These are phyloP conservation scores for Pipa parva DNA, from an alignment of 2,113 vertebrate species.

Conservation along the genomic window DNA sequence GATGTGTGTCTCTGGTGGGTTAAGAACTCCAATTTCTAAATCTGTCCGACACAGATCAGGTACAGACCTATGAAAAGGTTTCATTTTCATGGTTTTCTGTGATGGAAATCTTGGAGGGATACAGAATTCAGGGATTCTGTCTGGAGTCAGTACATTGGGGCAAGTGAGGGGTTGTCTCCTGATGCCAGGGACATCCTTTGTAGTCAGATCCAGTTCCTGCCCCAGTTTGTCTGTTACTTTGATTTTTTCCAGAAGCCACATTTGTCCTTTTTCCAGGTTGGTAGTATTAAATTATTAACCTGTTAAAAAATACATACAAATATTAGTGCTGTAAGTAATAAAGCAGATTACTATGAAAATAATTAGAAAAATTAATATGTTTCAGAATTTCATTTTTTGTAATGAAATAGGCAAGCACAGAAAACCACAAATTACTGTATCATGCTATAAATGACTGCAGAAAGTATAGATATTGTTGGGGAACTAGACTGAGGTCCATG, in stretches of 20 bases:
- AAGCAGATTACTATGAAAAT: no score
- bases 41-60: constrained; percentile 29
- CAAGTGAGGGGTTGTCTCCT: constrained; percentile 34
- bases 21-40: neutral
- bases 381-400: no score
- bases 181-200: constrained; percentile 21
- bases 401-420: no score
- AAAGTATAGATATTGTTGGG: no score
- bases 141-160: constrained; percentile 64
- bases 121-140: constrained; percentile 65
- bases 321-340: no score
- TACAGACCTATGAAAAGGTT: constrained; percentile 36
- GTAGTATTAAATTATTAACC: no score
- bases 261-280: no score
- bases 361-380: no score
- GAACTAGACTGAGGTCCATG: no score
- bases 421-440: no score
- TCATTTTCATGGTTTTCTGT: neutral
- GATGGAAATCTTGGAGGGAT: constrained; percentile 59
- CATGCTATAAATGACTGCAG: no score
- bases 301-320: no score
- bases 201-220: constrained; percentile 29
- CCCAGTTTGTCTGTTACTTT: constrained; percentile 6
- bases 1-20: constrained; percentile 55
- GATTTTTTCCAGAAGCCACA: constrained; percentile 34